phyloP scores from a whole-genome alignment of 2,113 vertebrate genomes.

The Hepsetus odoe region DNA sequence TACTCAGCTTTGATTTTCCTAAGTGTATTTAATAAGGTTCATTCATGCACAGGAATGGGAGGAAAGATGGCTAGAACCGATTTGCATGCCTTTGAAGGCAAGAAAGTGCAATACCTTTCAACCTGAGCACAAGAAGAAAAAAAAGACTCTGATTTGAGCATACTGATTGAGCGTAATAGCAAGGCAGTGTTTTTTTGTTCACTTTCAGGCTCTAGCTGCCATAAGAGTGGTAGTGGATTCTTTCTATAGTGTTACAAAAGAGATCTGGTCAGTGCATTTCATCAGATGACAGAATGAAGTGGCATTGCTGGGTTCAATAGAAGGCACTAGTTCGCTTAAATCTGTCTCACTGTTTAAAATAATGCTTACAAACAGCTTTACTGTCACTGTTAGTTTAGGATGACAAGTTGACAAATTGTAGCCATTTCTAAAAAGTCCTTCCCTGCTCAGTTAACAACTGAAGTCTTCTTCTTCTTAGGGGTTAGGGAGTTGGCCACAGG shows the following conservation, averaged over 20 bases:
- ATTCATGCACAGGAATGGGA: constrained; percentile 61
- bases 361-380: too few relatives aligned
- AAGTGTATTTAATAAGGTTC: constrained; percentile 76
- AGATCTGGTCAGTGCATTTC: not conserved
- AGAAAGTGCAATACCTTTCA: constrained; percentile 63
- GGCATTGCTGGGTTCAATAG: not conserved
- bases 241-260: constrained; percentile 10
- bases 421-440: too few relatives aligned
- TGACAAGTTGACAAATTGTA: too few relatives aligned
- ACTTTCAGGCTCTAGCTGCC: constrained; percentile 10
- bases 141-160: constrained; percentile 52
- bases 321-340: not conserved
- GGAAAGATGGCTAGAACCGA: constrained; percentile 56
- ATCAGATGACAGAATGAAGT: not conserved
- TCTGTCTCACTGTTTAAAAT: not conserved
- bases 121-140: constrained; percentile 56
- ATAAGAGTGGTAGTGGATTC: constrained; percentile 41
- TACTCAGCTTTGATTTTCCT: constrained; percentile 71
- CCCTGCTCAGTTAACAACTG: too few relatives aligned
- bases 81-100: constrained; percentile 76
- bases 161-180: constrained; percentile 64
- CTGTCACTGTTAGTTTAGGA: too few relatives aligned
- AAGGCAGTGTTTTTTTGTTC: constrained; percentile 37
- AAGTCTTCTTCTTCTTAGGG: too few relatives aligned
- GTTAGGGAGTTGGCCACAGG: too few relatives aligned